These are phyloP conservation scores for Zaprionus africanus DNA, from an alignment of 1,140 invertebrate species.

Conservation along the genomic window DNA sequence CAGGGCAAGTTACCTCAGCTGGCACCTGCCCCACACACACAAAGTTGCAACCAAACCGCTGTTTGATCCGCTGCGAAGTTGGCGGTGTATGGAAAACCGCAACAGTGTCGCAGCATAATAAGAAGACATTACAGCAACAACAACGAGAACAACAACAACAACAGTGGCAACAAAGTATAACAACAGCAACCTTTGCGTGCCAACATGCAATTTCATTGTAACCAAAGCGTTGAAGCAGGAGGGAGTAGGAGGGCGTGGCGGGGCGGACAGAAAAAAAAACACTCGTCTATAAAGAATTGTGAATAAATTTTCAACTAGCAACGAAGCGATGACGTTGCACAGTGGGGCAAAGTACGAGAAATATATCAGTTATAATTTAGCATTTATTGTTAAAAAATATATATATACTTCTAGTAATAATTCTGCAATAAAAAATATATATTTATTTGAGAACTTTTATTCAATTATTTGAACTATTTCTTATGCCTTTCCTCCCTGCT, in stretches of 20 bases:
- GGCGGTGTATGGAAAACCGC: slow-evolving; percentile 36
- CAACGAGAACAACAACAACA: slow-evolving; percentile 32
- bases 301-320: slow-evolving; percentile 74
- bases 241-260: neutral
- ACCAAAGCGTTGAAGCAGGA: slow-evolving; percentile 20
- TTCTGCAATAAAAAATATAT: no score
- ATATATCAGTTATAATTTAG: no score
- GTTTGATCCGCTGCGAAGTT: no score
- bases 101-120: slow-evolving; percentile 80
- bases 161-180: slow-evolving; percentile 39
- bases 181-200: slow-evolving; percentile 70
- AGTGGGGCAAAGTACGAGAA: slow-evolving; percentile 25
- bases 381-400: no score
- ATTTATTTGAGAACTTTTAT: no score
- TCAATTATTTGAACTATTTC: neutral
- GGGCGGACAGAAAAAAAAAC: slow-evolving; percentile 43
- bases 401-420: no score
- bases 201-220: slow-evolving; percentile 79
- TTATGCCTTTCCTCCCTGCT: no score
- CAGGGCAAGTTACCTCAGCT: slow-evolving; percentile 23
- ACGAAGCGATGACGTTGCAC: slow-evolving; percentile 50
- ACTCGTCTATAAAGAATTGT: slow-evolving; percentile 79
- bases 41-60: neutral
- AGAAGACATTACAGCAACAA: slow-evolving; percentile 78
- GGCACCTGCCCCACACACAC: neutral